Conservation (phyloP, 1,140 invertebrate genomes). For the Leguminivora glycinivorella region DNA sequence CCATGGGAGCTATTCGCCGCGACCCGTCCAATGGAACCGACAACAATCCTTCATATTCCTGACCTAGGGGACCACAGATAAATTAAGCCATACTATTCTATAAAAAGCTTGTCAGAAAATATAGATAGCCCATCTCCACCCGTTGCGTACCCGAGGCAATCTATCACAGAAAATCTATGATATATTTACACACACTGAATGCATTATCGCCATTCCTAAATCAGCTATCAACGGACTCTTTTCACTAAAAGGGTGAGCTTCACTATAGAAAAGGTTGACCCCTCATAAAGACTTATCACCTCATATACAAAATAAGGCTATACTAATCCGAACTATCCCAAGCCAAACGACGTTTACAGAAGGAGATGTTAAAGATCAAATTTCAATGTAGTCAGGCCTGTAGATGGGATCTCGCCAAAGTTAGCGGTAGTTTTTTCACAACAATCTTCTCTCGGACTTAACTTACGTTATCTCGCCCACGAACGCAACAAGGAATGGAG, state of each 20-base stretch:
- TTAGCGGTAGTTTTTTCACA: conserved; percentile 76
- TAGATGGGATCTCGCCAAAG: conserved; percentile 69
- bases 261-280: conserved; percentile 79
- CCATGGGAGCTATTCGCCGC: conserved; percentile 52
- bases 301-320: conserved; percentile 78
- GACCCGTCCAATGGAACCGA: conserved; percentile 38
- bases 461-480: conserved; percentile 76
- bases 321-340: conserved; percentile 62
- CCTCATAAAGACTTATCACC: conserved; percentile 79
- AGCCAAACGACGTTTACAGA: conserved; percentile 51
- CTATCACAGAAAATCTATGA: conserved; percentile 76
- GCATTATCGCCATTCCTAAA: conserved; percentile 77
- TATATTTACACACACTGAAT: conserved; percentile 76
- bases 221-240: conserved; percentile 79
- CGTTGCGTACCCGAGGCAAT: conserved; percentile 49
- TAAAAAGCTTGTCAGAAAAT: conserved; percentile 32
- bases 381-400: conserved; percentile 39
- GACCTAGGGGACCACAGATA: conserved; percentile 27
- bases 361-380: conserved; percentile 55
- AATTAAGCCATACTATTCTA: conserved; percentile 27
- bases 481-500: conserved; percentile 76
- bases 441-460: conserved; percentile 78
- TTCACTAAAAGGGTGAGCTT: conserved; percentile 78
- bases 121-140: conserved; percentile 32
- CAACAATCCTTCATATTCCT: conserved; percentile 33